Evolutionary conservation across 64 coral and sea anemone genomes (phyloP).

Genomic region (Anthopleura sola): DNA sequence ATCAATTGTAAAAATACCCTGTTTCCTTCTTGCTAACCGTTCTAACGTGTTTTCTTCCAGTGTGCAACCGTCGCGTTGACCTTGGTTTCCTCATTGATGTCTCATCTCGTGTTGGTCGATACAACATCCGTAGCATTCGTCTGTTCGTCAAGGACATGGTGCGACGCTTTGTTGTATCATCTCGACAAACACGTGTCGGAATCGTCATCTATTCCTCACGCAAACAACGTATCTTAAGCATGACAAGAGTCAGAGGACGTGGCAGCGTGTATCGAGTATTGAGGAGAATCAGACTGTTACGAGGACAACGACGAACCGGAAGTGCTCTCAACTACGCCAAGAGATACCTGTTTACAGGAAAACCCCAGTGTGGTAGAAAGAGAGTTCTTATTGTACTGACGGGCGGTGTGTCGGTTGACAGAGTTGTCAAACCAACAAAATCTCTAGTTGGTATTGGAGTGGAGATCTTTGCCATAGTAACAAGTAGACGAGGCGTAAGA

Average conservation of each 20-base stretch:
- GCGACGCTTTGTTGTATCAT: slow-evolving; percentile 29
- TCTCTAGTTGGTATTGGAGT: slow-evolving; percentile 23
- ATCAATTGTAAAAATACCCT: too few species aligned
- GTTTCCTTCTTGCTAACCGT: too few species aligned
- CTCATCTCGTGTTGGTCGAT: slow-evolving; percentile 22
- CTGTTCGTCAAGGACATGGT: slow-evolving; percentile 32
- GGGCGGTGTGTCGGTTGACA: slow-evolving; percentile 6
- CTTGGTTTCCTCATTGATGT: slow-evolving; percentile 47
- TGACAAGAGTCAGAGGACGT: background rate
- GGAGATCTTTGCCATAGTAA: slow-evolving; percentile 30
- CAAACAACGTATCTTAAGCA: background rate
- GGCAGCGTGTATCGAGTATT: slow-evolving; percentile 1
- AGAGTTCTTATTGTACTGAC: slow-evolving; percentile 21
- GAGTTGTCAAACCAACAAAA: background rate
- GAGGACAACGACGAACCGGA: slow-evolving; percentile 12
- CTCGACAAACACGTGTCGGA: slow-evolving; percentile 28
- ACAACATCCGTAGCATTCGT: slow-evolving; percentile 12
- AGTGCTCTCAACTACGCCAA: slow-evolving; percentile 16
- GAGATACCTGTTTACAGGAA: slow-evolving; percentile 27
- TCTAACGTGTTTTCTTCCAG: slow-evolving; percentile 19
- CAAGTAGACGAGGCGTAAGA: background rate
- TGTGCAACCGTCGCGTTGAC: slow-evolving; percentile 23
- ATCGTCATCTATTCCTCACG: slow-evolving; percentile 21
- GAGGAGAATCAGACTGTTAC: slow-evolving; percentile 2
- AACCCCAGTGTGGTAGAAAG: slow-evolving; percentile 11